phyloP scores from a whole-genome alignment of 2,113 vertebrate species.

The Bubalus kerabau region DNA sequence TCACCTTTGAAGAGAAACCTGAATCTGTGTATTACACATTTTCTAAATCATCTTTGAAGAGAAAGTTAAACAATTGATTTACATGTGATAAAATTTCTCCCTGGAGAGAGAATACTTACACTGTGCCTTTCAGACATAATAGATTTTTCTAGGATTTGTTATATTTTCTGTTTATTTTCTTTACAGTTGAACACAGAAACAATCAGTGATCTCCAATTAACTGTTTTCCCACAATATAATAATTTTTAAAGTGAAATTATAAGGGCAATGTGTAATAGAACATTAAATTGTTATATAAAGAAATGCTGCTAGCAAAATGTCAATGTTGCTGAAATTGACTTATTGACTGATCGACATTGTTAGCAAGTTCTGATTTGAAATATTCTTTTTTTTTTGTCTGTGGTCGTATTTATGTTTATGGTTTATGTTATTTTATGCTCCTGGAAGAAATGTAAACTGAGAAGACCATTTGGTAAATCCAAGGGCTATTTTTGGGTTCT shows the following conservation, averaged over 20 bases:
- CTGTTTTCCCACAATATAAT: not conserved
- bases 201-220: not conserved
- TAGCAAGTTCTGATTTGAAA: not conserved
- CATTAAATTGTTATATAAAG: not conserved
- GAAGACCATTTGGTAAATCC: constrained; percentile 18
- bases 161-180: not conserved
- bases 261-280: not conserved
- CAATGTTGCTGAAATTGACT: not conserved
- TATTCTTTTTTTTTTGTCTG: not conserved
- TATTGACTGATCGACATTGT: not conserved
- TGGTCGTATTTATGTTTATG: not conserved
- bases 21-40: not conserved
- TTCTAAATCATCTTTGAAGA: not conserved
- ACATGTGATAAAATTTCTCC: not conserved
- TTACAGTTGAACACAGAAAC: not conserved
- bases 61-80: not conserved
- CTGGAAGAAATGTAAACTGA: constrained; percentile 51
- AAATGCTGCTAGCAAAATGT: not conserved
- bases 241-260: not conserved
- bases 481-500: constrained; percentile 49
- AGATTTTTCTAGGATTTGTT: not conserved
- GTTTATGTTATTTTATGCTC: constrained; percentile 15
- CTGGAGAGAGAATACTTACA: not conserved
- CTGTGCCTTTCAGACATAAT: not conserved
- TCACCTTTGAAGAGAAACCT: not conserved